A percentile compares a stretch with the other conserved stretches of the same genome.
Conservation (phyloP, 53 echinoderm and acorn worm species). For the Echinometra lucunter region DNA sequence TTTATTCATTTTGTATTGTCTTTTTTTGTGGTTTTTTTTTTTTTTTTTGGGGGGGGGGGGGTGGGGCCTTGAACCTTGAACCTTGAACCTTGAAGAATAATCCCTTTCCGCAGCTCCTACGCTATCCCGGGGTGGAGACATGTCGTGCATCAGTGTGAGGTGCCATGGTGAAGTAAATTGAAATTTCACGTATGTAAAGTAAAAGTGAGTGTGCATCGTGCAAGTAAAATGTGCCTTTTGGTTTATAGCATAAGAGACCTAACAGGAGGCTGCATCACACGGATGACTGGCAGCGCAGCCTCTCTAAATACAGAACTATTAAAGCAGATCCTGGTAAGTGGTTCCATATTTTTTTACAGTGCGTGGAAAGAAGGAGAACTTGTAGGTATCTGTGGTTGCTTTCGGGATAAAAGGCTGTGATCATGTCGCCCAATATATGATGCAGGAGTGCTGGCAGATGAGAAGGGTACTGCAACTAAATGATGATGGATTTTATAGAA, state of each 20-base stretch:
- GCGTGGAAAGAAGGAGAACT: neutral
- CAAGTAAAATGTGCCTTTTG: no score
- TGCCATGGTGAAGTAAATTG: no score
- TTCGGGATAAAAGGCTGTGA: neutral
- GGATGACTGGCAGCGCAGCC: slow-evolving; percentile 20
- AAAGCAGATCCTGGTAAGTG: neutral
- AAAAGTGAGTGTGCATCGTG: no score
- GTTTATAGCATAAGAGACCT: slow-evolving; percentile 3
- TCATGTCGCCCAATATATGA: slow-evolving; percentile 5
- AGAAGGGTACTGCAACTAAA: slow-evolving; percentile 7
- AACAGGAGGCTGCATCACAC: slow-evolving; percentile 31
- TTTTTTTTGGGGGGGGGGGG: no score
- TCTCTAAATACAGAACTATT: neutral
- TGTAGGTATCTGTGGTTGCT: slow-evolving; percentile 20
- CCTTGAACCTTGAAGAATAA: no score
- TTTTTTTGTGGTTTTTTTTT: no score
- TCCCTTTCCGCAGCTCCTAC: no score
- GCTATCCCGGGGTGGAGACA: no score
- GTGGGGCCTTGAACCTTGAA: no score
- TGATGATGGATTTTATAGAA: slow-evolving; percentile 45
- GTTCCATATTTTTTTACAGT: neutral
- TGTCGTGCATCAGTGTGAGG: no score
- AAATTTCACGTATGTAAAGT: no score
- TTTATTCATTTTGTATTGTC: no score
- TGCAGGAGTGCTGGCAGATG: neutral